Conservation (phyloP, 1,140 invertebrate genomes). For the Solenopsis invicta region DNA sequence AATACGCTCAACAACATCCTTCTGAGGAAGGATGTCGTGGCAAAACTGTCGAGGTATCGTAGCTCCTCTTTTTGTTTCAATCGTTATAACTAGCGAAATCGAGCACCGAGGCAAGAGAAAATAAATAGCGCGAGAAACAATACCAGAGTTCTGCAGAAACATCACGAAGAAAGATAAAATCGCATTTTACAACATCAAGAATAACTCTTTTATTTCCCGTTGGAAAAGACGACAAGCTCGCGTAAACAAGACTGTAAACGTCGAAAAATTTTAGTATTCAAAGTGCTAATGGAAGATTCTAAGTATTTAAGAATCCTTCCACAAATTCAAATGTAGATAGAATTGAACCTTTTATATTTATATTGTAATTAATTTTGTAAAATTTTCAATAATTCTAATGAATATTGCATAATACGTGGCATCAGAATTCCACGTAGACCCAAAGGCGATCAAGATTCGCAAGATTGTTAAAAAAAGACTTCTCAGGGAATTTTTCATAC, state of each 20-base stretch:
- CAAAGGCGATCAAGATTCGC: background rate
- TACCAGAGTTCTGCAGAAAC: background rate
- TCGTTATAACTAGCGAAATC: slow-evolving; percentile 51
- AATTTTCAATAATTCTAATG: background rate
- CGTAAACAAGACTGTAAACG: background rate
- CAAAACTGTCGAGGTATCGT: slow-evolving; percentile 89
- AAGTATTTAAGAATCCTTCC: background rate
- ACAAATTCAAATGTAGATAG: background rate
- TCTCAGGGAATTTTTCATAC: background rate
- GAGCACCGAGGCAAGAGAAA: slow-evolving; percentile 33
- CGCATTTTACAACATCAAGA: slow-evolving; percentile 5
- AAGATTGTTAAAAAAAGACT: background rate
- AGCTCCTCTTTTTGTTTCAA: background rate
- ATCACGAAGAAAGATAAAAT: slow-evolving; percentile 36
- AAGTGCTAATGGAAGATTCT: background rate
- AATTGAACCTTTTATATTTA: too few relatives aligned
- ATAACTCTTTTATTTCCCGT: slow-evolving; percentile 6
- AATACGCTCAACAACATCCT: slow-evolving; percentile 92
- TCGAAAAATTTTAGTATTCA: background rate
- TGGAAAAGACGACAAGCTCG: slow-evolving; percentile 21
- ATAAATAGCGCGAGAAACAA: slow-evolving; percentile 58
- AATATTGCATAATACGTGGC: background rate
- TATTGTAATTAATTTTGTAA: background rate
- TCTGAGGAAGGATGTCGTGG: slow-evolving; percentile 92
- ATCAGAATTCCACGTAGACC: background rate